phyloP scores from a whole-genome alignment of 2,113 vertebrate species.

The Cranoglanis bouderius region DNA sequence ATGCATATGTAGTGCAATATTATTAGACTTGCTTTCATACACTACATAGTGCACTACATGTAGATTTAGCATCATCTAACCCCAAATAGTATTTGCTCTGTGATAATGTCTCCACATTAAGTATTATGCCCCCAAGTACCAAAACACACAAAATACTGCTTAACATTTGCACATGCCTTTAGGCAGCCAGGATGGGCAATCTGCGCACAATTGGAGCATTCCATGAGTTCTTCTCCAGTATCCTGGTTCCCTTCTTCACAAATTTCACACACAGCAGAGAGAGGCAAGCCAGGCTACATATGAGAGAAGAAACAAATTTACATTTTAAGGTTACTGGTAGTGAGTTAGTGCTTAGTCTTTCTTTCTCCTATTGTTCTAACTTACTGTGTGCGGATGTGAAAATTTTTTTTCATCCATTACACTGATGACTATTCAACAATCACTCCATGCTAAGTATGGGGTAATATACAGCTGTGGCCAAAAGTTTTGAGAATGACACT shows the following conservation, averaged over 20 bases:
- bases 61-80: neutral
- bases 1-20: neutral
- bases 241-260: conserved; percentile 93
- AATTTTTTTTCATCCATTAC: neutral
- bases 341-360: neutral
- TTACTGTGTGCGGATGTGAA: neutral
- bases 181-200: conserved; percentile 93
- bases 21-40: neutral
- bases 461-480: too few species aligned
- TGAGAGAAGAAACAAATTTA: conserved; percentile 53
- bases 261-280: conserved; percentile 93
- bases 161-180: conserved; percentile 70
- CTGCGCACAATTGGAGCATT: conserved; percentile 94
- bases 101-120: neutral
- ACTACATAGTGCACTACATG: neutral
- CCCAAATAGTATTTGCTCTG: neutral
- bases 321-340: neutral
- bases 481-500: too few species aligned
- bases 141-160: neutral
- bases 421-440: neutral
- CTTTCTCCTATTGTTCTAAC: neutral
- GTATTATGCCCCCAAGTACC: neutral
- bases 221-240: conserved; percentile 90
- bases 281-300: conserved; percentile 88
- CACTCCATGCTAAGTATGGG: neutral